These are phyloP conservation scores for Podabrus alpinus DNA, from an alignment of 2,888 invertebrate species.

Conservation along the genomic window DNA sequence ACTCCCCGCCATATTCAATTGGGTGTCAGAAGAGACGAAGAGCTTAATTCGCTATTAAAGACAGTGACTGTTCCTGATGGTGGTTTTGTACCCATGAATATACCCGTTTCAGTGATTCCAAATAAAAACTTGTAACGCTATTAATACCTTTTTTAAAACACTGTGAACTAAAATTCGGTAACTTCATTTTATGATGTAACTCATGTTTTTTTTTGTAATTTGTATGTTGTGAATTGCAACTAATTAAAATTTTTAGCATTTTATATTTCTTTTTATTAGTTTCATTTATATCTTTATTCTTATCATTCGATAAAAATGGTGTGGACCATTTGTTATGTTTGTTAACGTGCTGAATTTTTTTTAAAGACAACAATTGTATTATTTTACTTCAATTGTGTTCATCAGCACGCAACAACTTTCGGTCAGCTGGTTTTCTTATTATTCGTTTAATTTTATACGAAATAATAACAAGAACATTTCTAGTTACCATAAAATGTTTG, in stretches of 20 bases:
- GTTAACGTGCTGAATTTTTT: no score
- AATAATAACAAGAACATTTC: no score
- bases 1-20: not conserved
- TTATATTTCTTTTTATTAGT: not conserved
- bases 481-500: no score
- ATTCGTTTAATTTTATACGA: no score
- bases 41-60: not conserved
- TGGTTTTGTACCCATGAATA: not conserved
- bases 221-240: not conserved
- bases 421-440: no score
- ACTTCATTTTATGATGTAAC: no score
- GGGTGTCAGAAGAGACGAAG: not conserved
- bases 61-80: not conserved
- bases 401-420: no score
- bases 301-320: no score
- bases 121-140: not conserved
- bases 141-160: not conserved
- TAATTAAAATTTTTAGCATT: not conserved
- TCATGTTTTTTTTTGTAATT: not conserved
- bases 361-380: no score
- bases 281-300: not conserved
- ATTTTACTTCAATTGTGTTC: no score
- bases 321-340: no score
- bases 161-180: not conserved
- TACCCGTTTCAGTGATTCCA: no score